phyloP scores from a whole-genome alignment of 2,113 vertebrate species.

The Hypanus sabinus region DNA sequence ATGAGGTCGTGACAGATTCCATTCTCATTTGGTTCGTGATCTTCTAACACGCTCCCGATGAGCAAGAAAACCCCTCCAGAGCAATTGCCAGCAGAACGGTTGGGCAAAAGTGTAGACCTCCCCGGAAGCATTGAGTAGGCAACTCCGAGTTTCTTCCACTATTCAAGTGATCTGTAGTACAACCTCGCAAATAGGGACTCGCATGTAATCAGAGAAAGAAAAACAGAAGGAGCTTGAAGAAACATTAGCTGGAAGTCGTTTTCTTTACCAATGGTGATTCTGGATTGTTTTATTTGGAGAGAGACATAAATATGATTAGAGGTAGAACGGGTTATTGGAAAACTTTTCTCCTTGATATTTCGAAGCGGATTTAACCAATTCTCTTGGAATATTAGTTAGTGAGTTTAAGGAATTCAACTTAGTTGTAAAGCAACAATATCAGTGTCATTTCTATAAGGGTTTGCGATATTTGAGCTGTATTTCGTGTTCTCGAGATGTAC shows the following conservation, averaged over 20 bases:
- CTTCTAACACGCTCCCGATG: background rate
- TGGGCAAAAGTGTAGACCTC: background rate
- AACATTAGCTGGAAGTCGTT: background rate
- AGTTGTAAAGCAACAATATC: no score
- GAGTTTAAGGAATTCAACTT: background rate
- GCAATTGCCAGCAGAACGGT: no score
- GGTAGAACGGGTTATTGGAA: background rate
- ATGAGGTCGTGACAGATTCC: background rate
- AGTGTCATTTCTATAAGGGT: background rate
- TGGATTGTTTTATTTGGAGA: background rate
- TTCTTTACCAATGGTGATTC: background rate
- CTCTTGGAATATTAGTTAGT: no score
- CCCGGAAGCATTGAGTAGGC: background rate
- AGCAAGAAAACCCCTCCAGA: background rate
- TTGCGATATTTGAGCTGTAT: background rate
- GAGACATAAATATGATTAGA: background rate
- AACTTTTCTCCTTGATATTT: background rate
- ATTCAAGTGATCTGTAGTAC: background rate
- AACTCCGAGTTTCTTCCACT: background rate
- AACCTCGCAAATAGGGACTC: background rate
- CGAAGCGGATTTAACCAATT: background rate
- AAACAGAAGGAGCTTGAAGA: background rate
- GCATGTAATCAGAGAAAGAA: background rate
- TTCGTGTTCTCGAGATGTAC: background rate
- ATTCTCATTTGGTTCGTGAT: background rate